These are phyloP conservation scores for Drepana falcataria DNA, from an alignment of 2,888 invertebrate genomes.

Conservation along the genomic window DNA sequence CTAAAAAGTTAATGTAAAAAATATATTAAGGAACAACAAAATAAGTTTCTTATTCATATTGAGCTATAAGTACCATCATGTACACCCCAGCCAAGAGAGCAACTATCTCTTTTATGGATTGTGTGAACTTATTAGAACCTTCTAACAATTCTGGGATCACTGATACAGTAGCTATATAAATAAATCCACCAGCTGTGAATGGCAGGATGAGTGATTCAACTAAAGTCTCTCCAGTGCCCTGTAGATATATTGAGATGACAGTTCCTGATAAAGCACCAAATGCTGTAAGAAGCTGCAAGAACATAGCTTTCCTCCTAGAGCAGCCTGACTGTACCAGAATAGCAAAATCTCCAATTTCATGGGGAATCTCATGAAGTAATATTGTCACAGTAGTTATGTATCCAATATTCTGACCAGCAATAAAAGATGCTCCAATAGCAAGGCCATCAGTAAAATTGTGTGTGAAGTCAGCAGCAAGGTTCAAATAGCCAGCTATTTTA, in stretches of 20 bases:
- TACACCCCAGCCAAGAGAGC: conserved; percentile 94
- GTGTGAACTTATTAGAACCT: conserved; percentile 90
- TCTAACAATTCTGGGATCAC: conserved; percentile 98
- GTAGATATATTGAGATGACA: conserved; percentile 89
- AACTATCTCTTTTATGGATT: conserved; percentile 93
- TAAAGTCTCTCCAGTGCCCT: conserved; percentile 83
- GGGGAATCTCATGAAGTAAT: conserved; percentile 98
- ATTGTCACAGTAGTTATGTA: conserved; percentile 96
- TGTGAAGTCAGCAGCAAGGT: conserved; percentile 97
- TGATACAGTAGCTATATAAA: conserved; percentile 99
- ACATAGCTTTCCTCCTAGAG: conserved; percentile 94
- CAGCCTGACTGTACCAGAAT: conserved; percentile 98
- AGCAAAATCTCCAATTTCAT: conserved; percentile 99
- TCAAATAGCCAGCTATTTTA: conserved; percentile 89
- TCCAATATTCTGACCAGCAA: conserved; percentile 93
- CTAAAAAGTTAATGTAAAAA: not conserved
- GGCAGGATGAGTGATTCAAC: conserved; percentile 95
- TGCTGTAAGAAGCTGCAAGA: conserved; percentile 95
- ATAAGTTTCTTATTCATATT: conserved; percentile 62
- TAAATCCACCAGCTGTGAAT: conserved; percentile 99
- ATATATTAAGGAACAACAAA: not conserved
- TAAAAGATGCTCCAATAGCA: conserved; percentile 98
- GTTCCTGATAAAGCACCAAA: conserved; percentile 97
- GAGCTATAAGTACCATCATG: conserved; percentile 97
- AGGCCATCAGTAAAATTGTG: conserved; percentile 99